phyloP scores from a whole-genome alignment of 2,113 vertebrate genomes.

The Salvelinus alpinus region DNA sequence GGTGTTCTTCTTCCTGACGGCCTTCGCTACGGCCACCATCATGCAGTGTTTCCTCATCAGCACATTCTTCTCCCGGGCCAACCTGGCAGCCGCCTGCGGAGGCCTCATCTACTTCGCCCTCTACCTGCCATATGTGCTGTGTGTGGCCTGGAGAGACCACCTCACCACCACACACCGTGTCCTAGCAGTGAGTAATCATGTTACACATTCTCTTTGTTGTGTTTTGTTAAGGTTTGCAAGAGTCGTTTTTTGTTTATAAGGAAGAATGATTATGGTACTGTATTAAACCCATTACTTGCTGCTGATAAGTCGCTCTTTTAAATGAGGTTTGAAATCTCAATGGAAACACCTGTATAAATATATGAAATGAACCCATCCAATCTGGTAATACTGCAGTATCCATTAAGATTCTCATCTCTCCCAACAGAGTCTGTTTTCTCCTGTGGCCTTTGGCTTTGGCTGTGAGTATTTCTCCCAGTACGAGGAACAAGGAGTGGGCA shows the following conservation, averaged over 20 bases:
- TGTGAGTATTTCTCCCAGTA: slow-evolving; percentile 89
- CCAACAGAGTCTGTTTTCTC: slow-evolving; percentile 86
- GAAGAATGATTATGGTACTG: no score
- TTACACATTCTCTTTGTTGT: no score
- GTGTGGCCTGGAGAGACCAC: slow-evolving; percentile 84
- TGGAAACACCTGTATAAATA: no score
- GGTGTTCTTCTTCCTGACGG: slow-evolving; percentile 83
- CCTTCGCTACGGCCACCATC: slow-evolving; percentile 89
- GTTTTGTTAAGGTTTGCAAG: no score
- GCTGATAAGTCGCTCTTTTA: no score
- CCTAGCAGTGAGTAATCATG: not conserved
- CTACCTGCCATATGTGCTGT: slow-evolving; percentile 88
- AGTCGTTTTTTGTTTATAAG: no score
- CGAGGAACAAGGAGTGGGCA: slow-evolving; percentile 87
- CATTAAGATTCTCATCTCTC: not conserved
- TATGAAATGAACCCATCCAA: no score
- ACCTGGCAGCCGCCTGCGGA: slow-evolving; percentile 86
- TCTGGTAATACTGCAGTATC: no score
- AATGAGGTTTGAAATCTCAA: no score
- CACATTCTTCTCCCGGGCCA: slow-evolving; percentile 85
- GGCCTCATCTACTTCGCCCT: slow-evolving; percentile 87
- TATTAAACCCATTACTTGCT: no score
- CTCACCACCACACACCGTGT: slow-evolving; percentile 69
- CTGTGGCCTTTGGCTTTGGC: slow-evolving; percentile 90
- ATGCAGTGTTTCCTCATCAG: slow-evolving; percentile 91